Evolutionary conservation across 2,888 invertebrate species (phyloP).

Genomic region (Agrenia bidenticulata): DNA sequence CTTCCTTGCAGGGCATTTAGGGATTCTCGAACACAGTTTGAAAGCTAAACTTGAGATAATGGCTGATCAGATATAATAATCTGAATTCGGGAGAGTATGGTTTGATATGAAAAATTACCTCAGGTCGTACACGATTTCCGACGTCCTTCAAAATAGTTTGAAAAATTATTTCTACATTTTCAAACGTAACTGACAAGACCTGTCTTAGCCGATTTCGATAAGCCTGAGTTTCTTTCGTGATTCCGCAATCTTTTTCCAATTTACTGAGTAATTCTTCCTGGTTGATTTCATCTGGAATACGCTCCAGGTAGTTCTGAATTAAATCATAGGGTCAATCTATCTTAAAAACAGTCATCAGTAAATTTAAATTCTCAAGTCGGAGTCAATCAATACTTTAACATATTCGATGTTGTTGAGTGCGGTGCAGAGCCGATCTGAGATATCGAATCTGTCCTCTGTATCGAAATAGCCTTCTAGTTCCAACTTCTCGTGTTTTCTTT

Average conservation of each 20-base stretch:
- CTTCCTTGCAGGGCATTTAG: constrained; percentile 8
- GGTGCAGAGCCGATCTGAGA: constrained; percentile 49
- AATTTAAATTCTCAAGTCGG: not conserved
- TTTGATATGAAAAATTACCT: constrained; percentile 40
- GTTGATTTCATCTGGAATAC: constrained; percentile 36
- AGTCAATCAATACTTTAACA: constrained; percentile 39
- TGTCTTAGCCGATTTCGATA: constrained; percentile 31
- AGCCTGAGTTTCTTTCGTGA: constrained; percentile 16
- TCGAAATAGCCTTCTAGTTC: constrained; percentile 50
- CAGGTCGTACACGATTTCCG: constrained; percentile 36
- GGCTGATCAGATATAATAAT: no score
- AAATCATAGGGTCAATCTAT: not conserved
- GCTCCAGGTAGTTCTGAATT: constrained; percentile 39
- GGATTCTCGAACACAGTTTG: constrained; percentile 18
- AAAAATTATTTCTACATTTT: constrained; percentile 39
- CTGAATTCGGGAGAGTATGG: no score
- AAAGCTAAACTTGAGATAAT: constrained; percentile 12
- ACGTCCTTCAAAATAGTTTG: constrained; percentile 40
- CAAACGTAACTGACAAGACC: constrained; percentile 25
- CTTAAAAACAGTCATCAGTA: no score
- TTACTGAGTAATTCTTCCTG: constrained; percentile 30
- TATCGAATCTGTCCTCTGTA: constrained; percentile 45
- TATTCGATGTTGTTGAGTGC: constrained; percentile 50
- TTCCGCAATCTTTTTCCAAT: constrained; percentile 40
- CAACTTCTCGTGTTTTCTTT: constrained; percentile 43